Evolutionary conservation across 2,797 vertebrate species (phyloP).

Genomic region (Pyrocephalus nanus): DNA sequence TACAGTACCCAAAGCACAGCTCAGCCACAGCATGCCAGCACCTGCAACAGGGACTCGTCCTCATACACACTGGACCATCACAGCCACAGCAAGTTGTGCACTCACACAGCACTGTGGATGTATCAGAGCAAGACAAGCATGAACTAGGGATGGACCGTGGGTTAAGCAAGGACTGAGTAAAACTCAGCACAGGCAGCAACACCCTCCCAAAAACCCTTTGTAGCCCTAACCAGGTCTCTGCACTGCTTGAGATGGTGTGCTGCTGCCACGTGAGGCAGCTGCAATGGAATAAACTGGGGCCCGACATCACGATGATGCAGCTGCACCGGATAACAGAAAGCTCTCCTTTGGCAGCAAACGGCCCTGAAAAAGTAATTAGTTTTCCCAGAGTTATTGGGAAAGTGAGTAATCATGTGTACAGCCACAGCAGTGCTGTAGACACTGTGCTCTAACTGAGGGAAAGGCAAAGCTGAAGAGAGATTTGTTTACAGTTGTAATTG

Average conservation of each 20-base stretch:
- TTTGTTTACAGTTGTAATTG: background rate
- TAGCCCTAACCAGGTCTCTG: background rate
- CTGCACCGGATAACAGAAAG: background rate
- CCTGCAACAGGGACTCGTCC: background rate
- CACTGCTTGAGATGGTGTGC: background rate
- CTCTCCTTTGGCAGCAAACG: background rate
- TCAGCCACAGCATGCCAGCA: background rate
- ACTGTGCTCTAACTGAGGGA: accelerated
- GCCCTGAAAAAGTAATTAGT: background rate
- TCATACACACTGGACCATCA: background rate
- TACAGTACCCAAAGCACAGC: background rate
- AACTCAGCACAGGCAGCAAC: background rate
- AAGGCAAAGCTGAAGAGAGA: background rate
- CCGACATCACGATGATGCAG: background rate
- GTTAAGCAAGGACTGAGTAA: background rate
- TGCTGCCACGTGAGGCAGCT: background rate
- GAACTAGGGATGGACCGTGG: accelerated
- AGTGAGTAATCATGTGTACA: background rate
- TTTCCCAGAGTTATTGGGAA: background rate
- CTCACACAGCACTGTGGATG: background rate
- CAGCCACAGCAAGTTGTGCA: background rate
- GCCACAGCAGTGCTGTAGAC: background rate
- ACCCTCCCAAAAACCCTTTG: background rate
- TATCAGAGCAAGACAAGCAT: accelerated
- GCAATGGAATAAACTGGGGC: background rate